Evolutionary conservation across 2,888 invertebrate species (phyloP), one percentile per base, ranked within the genome.

Genomic region (Therioaphis trifolii): DNA sequence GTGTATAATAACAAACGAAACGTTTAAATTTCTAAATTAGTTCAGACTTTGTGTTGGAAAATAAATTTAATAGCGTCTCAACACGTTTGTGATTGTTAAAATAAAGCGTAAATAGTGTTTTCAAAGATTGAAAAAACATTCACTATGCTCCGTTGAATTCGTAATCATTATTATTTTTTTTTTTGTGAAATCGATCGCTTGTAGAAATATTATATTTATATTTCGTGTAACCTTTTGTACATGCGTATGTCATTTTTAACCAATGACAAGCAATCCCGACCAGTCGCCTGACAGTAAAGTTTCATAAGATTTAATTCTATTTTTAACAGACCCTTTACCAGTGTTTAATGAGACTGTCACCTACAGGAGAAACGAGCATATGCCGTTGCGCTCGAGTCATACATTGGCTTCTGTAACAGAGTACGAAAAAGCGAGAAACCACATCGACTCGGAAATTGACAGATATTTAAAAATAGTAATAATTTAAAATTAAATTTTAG

Each of bases 321-420:
- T 80, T 80, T 80, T 80, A 80, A 63, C 58, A 49, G 24, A 61
- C 46, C 46, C 46, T 35, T 72, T 69, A 63, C 69, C 63, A 71
- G 46, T 80, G 29, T 72, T 80, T 80, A 80, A 80, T 80, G 58
- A 71, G 71, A 63, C 58, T 80, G 80, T 71, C 80, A 61, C 61
- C 43, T 72, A 35, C 71, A 80, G 71, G 18, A 72, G 18, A 12
- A 3, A 29, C 21, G 72, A 46, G 35, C 71, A 49, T 11, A 71
- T 72, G 43, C 58, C 72, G 27, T 72, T 11, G 58, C 12, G 7
- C 21, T 61, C 35, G 35, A 80, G 40, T 43, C 49, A 12, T 49
- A 52, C 66, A 52, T 35, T 78, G 52, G 35, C 66, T 24, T 52
- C 66, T 68, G 52, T 52, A 35, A 21, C 29, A 14, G 29, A 63